phyloP scores from a whole-genome alignment of 2,888 invertebrate genomes.

The Tachina fera region DNA sequence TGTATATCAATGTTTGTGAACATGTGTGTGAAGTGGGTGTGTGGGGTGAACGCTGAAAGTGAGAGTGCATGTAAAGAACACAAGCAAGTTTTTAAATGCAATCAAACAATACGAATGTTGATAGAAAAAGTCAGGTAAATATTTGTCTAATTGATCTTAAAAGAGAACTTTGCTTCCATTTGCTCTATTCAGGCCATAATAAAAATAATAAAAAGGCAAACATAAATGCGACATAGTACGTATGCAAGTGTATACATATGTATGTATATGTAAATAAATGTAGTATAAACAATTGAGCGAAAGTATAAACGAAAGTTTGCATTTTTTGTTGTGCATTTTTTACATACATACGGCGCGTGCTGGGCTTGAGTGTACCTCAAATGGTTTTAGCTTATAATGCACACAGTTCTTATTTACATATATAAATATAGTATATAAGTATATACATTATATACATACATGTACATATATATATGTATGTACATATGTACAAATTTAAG shows the following conservation, averaged over 20 bases:
- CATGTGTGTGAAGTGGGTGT: background rate
- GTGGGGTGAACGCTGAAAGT: background rate
- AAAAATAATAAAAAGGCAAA: conserved; percentile 24
- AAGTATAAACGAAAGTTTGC: conserved; percentile 15
- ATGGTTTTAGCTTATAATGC: conserved; percentile 27
- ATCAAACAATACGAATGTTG: conserved; percentile 17
- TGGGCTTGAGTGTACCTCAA: background rate
- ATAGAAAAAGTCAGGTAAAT: conserved; percentile 17
- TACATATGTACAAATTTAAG: background rate
- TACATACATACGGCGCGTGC: conserved; percentile 6
- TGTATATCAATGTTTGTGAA: background rate
- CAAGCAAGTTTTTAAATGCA: conserved; percentile 36
- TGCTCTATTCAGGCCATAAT: conserved; percentile 8
- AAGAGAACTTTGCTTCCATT: background rate
- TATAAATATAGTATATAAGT: background rate
- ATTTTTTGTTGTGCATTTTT: conserved; percentile 52
- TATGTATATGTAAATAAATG: background rate
- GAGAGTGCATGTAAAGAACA: conserved; percentile 38
- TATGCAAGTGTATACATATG: background rate
- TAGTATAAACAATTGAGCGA: background rate
- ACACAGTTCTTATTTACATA: conserved; percentile 6
- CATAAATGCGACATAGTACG: conserved; percentile 25
- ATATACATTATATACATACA: background rate
- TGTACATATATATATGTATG: too few species aligned
- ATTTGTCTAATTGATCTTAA: conserved; percentile 14